phyloP scores from a whole-genome alignment of 2,797 vertebrate genomes.

The Ctenopoma multispine region DNA sequence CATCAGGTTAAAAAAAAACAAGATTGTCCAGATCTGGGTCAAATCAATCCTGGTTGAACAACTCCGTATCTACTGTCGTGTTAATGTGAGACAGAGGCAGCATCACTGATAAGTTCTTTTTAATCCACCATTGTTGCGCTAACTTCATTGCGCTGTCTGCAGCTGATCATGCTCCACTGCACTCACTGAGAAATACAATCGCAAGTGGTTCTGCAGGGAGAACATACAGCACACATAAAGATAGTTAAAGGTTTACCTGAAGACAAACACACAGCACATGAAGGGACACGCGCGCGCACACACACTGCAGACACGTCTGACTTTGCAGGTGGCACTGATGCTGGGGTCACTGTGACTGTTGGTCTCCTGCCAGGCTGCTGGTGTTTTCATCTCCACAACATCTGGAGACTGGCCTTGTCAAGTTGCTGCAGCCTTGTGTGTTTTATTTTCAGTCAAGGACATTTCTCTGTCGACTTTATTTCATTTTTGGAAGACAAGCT shows the following conservation, averaged over 20 bases:
- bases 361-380: conserved; percentile 36
- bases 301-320: not conserved
- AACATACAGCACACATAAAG: not conserved
- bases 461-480: conserved; percentile 5
- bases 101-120: no score
- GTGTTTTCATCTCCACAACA: conserved; percentile 20
- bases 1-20: no score
- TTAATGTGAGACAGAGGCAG: no score
- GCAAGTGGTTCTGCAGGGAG: no score
- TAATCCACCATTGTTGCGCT: no score
- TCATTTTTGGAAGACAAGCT: not conserved
- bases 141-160: no score
- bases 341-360: conserved; percentile 13
- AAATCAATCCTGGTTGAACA: no score
- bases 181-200: no score
- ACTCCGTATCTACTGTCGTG: no score
- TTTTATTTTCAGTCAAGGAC: not conserved
- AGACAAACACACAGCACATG: conserved; percentile 1
- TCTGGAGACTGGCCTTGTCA: conserved; percentile 44
- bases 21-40: no score
- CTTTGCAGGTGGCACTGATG: not conserved
- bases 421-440: not conserved
- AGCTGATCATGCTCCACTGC: no score
- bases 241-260: not conserved
- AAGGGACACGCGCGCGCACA: not conserved